Percentiles rank a stretch among this genome's conserved stretches.
phyloP scores from a whole-genome alignment of 2,797 vertebrate genomes.

The Platalea minor region DNA sequence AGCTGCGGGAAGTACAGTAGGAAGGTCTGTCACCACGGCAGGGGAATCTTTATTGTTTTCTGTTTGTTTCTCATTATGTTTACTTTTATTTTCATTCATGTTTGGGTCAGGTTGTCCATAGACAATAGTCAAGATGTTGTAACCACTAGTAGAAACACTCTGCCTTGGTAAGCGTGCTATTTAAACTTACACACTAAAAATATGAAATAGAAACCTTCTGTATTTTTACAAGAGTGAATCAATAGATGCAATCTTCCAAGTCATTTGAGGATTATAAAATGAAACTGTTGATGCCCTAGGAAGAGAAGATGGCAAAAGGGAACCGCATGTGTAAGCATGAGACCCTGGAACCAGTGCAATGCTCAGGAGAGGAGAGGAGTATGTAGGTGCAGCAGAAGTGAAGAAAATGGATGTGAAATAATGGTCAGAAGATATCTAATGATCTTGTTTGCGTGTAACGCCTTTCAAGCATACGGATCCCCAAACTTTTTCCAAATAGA shows the following conservation, averaged over 20 bases:
- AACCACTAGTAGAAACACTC: not conserved
- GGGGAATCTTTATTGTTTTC: not conserved
- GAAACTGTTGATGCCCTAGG: not conserved
- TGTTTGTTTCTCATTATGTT: not conserved
- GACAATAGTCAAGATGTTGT: not conserved
- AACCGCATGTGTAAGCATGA: not conserved
- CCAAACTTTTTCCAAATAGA: not conserved
- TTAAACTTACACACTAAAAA: not conserved
- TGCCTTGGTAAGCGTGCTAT: not conserved
- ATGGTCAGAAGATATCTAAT: not conserved
- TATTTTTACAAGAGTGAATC: not conserved
- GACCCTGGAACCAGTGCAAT: not conserved
- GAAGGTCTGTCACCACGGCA: not conserved
- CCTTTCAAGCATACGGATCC: not conserved
- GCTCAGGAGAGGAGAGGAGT: not conserved
- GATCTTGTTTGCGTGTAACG: not conserved
- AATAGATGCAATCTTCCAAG: not conserved
- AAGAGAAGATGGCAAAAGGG: not conserved
- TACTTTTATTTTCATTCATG: not conserved
- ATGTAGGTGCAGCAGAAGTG: not conserved
- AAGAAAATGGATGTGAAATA: not conserved
- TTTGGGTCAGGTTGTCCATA: not conserved
- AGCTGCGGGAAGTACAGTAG: not conserved
- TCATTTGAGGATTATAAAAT: not conserved
- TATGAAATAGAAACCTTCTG: not conserved